Base-by-base conservation (phyloP, 2,797 vertebrate species). In the Huso huso region DNA sequence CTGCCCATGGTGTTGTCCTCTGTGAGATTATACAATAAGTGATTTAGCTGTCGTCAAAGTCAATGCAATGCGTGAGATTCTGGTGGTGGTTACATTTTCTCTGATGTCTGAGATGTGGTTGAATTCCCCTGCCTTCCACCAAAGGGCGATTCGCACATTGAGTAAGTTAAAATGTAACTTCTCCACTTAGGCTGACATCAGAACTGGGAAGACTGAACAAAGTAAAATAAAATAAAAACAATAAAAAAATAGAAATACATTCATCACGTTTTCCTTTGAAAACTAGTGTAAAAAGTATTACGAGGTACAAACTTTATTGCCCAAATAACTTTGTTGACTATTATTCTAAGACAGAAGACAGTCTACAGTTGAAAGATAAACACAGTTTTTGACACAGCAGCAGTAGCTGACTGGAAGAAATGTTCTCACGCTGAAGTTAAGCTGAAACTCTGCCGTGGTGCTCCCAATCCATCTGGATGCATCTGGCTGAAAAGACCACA, bases 1-100 rank as follows among this genome's bases (percentile, higher is more conserved):
- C 75, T 85, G 59, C 89, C 88, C 89, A 90, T 91, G 61, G 67
- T 64, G 18, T 57, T 61, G 50, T 13, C 10, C 12, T 64, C 11
- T 11, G 37, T 60, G 49, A 66, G 53, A 2, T 68, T 65, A 73
- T 55, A 0, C 13, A 49, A 3, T 50, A 63, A 63, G 63, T 48
- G 48, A 66, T 64, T 51, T 10, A 51, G 48, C 13, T 37, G 37
- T 37, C 37, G 37, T 37, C 37, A 37, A 37, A 37, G 37, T 37
- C 4, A 37, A 37, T 37, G 4, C 37, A 37, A 37, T 37, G 37
- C 37, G 37, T 37, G 37, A 37, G 37, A 37, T 37, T 37, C 37
- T 37, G 37, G 37, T 37, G 37, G 37, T 37, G 12, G 48, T 74
- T 61, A 57, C 74, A 73, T 76, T 52, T 74, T 48, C 49, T 12